Evolutionary conservation across 2,888 invertebrate species (phyloP).

Genomic region (Ichneumon xanthorius): DNA sequence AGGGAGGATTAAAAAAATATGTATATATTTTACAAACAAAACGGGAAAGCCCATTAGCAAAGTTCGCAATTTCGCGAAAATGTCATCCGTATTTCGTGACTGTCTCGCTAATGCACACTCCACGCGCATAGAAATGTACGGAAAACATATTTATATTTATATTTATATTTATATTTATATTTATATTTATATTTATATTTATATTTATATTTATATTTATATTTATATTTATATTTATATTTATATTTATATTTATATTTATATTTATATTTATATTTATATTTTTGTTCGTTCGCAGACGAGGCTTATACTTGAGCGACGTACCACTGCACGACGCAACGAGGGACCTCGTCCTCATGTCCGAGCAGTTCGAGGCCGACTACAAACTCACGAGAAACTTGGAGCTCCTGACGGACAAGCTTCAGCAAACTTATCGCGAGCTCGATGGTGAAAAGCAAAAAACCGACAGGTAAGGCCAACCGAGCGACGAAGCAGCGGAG

Average conservation of each 20-base stretch:
- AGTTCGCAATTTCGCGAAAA: not conserved
- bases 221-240: too few relatives aligned
- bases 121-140: not conserved
- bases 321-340: conserved; percentile 98
- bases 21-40: conserved; percentile 1
- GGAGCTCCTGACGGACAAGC: conserved; percentile 96
- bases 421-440: conserved; percentile 97
- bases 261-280: too few relatives aligned
- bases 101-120: not conserved
- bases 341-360: conserved; percentile 96
- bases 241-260: too few relatives aligned
- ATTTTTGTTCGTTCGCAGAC: conserved; percentile 85
- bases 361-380: conserved; percentile 98
- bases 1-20: conserved; percentile 5
- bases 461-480: conserved; percentile 92
- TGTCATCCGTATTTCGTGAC: not conserved
- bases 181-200: too few relatives aligned
- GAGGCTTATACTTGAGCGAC: conserved; percentile 96
- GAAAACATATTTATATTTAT: not conserved
- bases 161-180: too few relatives aligned
- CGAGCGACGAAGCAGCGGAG: not conserved
- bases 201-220: too few relatives aligned
- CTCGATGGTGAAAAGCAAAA: conserved; percentile 97
- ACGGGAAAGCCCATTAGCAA: not conserved
- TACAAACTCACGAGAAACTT: conserved; percentile 97